Evolutionary conservation across 2,888 invertebrate species (phyloP), one percentile per base, ranked within the genome.

Genomic region (Stenoptilia bipunctidactyla): DNA sequence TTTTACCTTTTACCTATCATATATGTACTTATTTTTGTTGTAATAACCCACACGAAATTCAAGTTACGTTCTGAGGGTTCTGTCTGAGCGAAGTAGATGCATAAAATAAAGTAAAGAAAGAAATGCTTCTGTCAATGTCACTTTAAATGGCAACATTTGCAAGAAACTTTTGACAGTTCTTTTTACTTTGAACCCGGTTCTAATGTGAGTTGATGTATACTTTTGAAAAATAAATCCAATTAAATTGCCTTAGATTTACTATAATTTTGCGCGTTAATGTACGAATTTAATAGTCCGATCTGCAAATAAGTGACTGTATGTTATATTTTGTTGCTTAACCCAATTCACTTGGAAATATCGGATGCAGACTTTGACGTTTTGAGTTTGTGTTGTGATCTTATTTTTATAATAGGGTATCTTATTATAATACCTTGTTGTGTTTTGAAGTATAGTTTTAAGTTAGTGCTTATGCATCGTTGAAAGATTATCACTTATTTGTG

Each of bases 121-220:
- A n/a, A n/a, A n/a, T n/a, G n/a, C n/a, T n/a, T n/a, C 12, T 37
- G 34, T 34, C 34, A 34, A 13, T 34, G 34, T 34, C 34, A 45
- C 44, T 43, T 56, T 52, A 51, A 52, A 49, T 13, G 1, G 3
- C 30, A 50, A 50, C 66, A 69, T 61, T 67, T 63, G 66, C 52
- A 46, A 53, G 42, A 40, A 49, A 41, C 38, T 37, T 39, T 40
- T 38, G 52, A 56, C 53, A 69, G 72, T 45, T 69, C 70, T 75
- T 76, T 80, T 80, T 79, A 67, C 74, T 75, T 34, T 69, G 69
- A 71, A 64, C 74, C 77, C 79, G 79, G 75, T 74, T 69, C 57
- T 59, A 75, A 74, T 73, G 83, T 83, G 75, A 83, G 82, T 83
- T 68, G 68, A 60, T 66, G 55, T 62, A 56, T 63, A 63, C 66